These are phyloP conservation scores for Sthenelais limicola DNA, from an alignment of 2,888 invertebrate genomes.

Conservation along the genomic window DNA sequence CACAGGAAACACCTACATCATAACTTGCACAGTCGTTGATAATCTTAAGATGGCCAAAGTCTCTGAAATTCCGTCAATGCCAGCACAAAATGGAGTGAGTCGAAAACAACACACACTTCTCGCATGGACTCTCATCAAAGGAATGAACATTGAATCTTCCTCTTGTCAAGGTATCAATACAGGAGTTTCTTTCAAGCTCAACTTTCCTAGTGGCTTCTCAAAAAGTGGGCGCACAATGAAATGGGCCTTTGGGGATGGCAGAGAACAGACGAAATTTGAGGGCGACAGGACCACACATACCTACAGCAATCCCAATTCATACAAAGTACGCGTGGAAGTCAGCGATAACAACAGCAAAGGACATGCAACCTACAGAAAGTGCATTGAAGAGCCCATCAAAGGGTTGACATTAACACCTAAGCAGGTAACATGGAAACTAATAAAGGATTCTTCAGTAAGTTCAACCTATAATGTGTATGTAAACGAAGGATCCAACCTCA, in stretches of 20 bases:
- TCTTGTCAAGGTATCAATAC: background rate
- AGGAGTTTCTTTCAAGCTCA: background rate
- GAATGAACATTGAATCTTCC: background rate
- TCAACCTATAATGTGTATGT: background rate
- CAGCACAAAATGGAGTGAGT: background rate
- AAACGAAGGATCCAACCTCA: background rate
- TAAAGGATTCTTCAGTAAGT: background rate
- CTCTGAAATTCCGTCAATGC: background rate
- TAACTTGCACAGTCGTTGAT: background rate
- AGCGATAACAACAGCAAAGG: background rate
- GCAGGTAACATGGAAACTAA: background rate
- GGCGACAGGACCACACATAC: background rate
- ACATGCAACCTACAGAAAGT: background rate
- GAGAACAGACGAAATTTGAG: background rate
- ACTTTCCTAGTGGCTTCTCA: conserved; percentile 12
- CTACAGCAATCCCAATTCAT: background rate
- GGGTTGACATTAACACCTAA: background rate
- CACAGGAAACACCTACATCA: conserved; percentile 20
- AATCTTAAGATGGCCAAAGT: background rate
- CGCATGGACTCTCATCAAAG: background rate
- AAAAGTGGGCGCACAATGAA: background rate
- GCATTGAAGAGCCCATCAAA: conserved; percentile 8
- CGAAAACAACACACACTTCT: background rate
- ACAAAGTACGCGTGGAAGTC: background rate
- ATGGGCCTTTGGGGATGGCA: conserved; percentile 25